phyloP scores from a whole-genome alignment of 2,113 vertebrate genomes.

The Hylia prasina region DNA sequence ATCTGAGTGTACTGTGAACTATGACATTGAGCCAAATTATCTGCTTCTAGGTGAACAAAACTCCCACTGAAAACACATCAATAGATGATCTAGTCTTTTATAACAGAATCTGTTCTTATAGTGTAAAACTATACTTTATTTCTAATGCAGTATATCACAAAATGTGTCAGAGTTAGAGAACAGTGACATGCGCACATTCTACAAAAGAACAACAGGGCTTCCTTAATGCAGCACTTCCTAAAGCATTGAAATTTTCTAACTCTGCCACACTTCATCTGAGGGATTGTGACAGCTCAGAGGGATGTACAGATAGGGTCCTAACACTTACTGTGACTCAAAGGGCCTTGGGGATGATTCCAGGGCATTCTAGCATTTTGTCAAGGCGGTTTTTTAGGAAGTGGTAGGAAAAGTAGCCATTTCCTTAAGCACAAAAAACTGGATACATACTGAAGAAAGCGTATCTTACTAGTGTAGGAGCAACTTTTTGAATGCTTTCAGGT shows the following conservation, averaged over 20 bases:
- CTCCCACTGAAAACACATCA: neutral
- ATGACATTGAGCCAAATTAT: neutral
- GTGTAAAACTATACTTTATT: neutral
- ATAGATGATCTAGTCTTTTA: neutral
- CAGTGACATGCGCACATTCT: neutral
- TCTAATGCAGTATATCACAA: neutral
- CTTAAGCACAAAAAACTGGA: neutral
- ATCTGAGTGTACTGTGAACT: neutral
- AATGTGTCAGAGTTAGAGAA: neutral
- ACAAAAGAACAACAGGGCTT: neutral
- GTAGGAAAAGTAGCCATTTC: neutral
- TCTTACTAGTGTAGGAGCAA: neutral
- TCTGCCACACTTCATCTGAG: neutral
- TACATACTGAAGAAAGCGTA: neutral
- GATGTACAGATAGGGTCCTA: neutral
- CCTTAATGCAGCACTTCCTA: neutral
- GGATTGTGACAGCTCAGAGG: neutral
- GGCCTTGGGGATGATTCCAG: neutral
- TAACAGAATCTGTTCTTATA: neutral
- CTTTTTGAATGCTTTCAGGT: neutral
- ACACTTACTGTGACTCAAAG: neutral
- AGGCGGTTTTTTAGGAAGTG: neutral
- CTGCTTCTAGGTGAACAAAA: neutral
- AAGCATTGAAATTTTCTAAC: neutral
- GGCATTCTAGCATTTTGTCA: neutral